A percentile compares a stretch with the other conserved stretches of the same genome.
phyloP scores from a whole-genome alignment of 2,113 vertebrate species.

The Phoenicopterus ruber region DNA sequence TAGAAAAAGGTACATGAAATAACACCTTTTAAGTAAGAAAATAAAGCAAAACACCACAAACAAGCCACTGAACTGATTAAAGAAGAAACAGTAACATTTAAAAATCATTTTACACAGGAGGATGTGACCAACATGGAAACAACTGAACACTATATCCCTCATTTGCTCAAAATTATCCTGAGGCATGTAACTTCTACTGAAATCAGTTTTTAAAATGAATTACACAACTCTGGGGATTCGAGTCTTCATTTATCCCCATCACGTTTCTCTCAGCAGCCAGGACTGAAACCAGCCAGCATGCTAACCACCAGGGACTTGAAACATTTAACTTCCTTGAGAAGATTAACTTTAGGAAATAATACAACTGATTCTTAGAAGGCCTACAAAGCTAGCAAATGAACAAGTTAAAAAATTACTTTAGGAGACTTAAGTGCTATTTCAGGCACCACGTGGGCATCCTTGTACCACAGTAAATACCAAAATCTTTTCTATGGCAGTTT shows the following conservation, averaged over 20 bases:
- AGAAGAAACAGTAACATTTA: neutral
- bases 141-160: neutral
- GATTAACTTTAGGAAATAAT: neutral
- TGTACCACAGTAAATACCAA: neutral
- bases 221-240: neutral
- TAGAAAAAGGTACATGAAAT: neutral
- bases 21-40: neutral
- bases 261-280: neutral
- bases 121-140: neutral
- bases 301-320: neutral
- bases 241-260: neutral
- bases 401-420: neutral
- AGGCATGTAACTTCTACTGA: neutral
- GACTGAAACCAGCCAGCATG: neutral
- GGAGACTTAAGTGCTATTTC: neutral
- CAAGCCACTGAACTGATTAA: neutral
- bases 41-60: neutral
- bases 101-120: neutral
- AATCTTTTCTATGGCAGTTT: neutral
- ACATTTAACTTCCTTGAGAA: neutral
- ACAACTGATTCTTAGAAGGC: neutral
- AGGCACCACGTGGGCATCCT: neutral
- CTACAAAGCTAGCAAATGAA: neutral
- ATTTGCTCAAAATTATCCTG: neutral
- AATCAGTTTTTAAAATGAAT: neutral